A percentile compares a stretch with the other conserved stretches of the same genome.
Conservation (phyloP, 2,797 vertebrate genomes). For the Cyclura pinguis region DNA sequence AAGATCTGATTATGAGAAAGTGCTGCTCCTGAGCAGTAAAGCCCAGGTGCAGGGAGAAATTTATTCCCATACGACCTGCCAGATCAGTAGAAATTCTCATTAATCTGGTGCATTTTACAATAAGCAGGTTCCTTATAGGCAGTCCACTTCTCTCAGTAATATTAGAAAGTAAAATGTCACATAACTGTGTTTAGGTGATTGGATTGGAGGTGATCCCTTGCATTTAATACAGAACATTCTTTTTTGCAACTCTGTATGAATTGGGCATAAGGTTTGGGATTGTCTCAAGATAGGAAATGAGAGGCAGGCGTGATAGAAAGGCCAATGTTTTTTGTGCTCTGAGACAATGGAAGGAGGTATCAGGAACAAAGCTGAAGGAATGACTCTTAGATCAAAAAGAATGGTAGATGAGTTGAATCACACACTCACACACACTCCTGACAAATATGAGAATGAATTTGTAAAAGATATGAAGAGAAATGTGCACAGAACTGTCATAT, state of each 20-base stretch:
- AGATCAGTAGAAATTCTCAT: background rate
- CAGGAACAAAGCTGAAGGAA: constrained; percentile 18
- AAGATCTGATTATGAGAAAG: background rate
- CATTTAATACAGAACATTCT: background rate
- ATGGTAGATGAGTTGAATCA: background rate
- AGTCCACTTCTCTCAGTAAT: background rate
- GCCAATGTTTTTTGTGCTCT: background rate
- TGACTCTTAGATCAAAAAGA: constrained; percentile 24
- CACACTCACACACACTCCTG: constrained; percentile 15
- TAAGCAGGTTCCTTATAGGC: background rate
- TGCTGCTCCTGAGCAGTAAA: background rate
- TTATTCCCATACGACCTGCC: background rate
- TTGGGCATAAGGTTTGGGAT: background rate
- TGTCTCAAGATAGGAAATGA: no score
- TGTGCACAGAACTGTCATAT: background rate
- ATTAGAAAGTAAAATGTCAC: constrained; percentile 7
- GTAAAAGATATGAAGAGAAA: constrained; percentile 32
- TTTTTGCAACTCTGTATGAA: background rate
- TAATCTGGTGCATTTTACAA: background rate
- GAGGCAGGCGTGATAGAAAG: background rate
- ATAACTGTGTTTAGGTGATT: background rate
- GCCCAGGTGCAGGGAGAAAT: background rate
- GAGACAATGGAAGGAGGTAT: constrained; percentile 2
- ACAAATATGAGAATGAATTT: constrained; percentile 33
- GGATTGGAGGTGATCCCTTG: no score